A percentile compares a stretch with the other conserved stretches of the same genome.
These are phyloP conservation scores for Serilophus lunatus DNA, from an alignment of 2,113 vertebrate species.

Conservation along the genomic window DNA sequence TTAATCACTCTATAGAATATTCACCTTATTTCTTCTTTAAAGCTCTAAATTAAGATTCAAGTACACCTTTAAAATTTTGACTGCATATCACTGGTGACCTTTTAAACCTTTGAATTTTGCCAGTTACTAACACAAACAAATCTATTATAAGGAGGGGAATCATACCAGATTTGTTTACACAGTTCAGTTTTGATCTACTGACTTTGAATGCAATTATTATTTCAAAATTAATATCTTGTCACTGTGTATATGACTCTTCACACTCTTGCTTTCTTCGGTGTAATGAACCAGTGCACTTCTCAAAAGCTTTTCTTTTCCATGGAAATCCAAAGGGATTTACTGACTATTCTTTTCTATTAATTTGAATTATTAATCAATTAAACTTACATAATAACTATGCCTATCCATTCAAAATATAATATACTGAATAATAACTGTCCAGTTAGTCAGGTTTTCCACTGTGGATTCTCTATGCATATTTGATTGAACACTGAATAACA, in stretches of 20 bases:
- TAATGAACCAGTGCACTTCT: not conserved
- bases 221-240: slow-evolving; percentile 47
- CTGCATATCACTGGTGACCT: not conserved
- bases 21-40: not conserved
- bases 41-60: not conserved
- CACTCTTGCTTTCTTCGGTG: not conserved
- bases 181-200: slow-evolving; percentile 37
- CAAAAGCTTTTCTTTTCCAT: not conserved
- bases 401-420: not conserved
- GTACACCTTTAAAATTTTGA: not conserved
- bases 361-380: slow-evolving; percentile 43
- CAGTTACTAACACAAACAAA: not conserved
- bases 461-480: not conserved
- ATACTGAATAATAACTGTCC: not conserved
- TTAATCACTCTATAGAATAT: not conserved
- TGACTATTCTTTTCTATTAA: slow-evolving; percentile 9
- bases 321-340: not conserved
- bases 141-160: slow-evolving; percentile 15
- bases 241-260: not conserved
- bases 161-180: slow-evolving; percentile 36
- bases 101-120: slow-evolving; percentile 17
- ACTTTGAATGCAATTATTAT: slow-evolving; percentile 38
- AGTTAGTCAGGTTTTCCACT: not conserved
- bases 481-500: not conserved
- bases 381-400: not conserved